Evolutionary conservation across 2,888 invertebrate species (phyloP).

Genomic region (Acanthopleura granulata): DNA sequence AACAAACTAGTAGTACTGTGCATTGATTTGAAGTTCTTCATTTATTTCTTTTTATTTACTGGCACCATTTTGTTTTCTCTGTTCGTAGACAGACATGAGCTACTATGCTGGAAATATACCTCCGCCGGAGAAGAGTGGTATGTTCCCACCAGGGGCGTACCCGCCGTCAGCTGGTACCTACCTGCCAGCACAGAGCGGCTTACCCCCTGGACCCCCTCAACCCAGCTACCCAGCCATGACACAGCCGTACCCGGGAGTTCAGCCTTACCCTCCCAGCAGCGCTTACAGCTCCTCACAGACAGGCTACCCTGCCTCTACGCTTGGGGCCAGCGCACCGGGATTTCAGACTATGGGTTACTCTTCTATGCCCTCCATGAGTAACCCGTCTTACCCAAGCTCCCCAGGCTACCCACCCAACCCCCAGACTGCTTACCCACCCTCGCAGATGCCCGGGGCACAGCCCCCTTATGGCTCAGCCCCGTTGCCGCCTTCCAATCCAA

Average conservation of each 20-base stretch:
- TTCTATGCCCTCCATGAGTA: background rate
- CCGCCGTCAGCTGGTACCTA: background rate
- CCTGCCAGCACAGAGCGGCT: background rate
- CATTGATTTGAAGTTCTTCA: too few relatives aligned
- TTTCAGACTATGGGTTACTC: background rate
- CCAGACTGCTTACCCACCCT: background rate
- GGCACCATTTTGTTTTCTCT: background rate
- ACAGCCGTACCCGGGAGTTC: background rate
- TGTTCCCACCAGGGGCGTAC: conserved; percentile 5
- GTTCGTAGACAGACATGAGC: background rate
- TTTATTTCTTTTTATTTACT: too few relatives aligned
- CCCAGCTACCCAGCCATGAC: background rate
- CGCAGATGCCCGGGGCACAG: background rate
- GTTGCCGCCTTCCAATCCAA: background rate
- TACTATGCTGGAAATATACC: conserved; percentile 11
- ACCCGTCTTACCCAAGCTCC: background rate
- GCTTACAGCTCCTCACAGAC: background rate
- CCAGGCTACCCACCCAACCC: background rate
- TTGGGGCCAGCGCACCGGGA: background rate
- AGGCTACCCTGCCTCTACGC: background rate
- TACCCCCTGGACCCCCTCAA: background rate
- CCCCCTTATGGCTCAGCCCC: background rate
- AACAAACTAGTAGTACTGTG: too few relatives aligned
- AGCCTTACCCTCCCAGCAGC: background rate
- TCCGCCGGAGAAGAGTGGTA: background rate